Evolutionary conservation across 2,113 vertebrate species (phyloP).

Genomic region (Nanorana parkeri): DNA sequence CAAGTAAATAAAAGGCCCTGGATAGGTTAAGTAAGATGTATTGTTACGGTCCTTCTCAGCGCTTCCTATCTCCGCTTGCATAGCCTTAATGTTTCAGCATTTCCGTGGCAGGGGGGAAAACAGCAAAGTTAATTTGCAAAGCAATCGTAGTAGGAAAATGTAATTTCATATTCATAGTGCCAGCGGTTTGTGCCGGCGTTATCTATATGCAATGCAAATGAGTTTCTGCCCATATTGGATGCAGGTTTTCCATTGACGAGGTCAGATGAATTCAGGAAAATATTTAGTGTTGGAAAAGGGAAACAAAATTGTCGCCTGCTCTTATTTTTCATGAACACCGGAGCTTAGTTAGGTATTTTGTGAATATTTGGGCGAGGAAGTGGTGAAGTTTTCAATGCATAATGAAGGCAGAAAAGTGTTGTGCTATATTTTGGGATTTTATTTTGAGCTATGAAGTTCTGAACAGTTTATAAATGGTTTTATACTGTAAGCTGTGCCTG

Average conservation of each 20-base stretch:
- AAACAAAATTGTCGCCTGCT: not conserved
- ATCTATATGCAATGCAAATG: slow-evolving; percentile 51
- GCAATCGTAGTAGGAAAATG: slow-evolving; percentile 37
- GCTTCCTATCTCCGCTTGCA: not conserved
- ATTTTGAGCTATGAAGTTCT: too few relatives aligned
- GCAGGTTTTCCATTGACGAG: slow-evolving; percentile 22
- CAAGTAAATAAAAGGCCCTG: not conserved
- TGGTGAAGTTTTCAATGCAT: not conserved
- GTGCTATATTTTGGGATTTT: too few relatives aligned
- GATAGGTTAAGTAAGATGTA: slow-evolving; percentile 22
- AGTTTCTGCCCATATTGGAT: slow-evolving; percentile 27
- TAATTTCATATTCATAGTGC: slow-evolving; percentile 49
- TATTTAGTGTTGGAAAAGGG: not conserved
- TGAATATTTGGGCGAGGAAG: not conserved
- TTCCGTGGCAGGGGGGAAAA: not conserved
- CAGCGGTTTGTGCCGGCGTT: slow-evolving; percentile 28
- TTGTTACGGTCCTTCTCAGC: not conserved
- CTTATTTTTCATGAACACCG: not conserved
- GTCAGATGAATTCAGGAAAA: slow-evolving; percentile 2
- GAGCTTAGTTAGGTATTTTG: too few relatives aligned
- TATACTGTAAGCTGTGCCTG: too few relatives aligned
- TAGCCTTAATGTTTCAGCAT: slow-evolving; percentile 18
- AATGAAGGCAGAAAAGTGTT: too few relatives aligned
- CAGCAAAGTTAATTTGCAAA: slow-evolving; percentile 51
- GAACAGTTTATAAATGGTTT: too few relatives aligned